These are phyloP conservation scores for Acleris laterana DNA, from an alignment of 2,888 invertebrate species.

Conservation along the genomic window DNA sequence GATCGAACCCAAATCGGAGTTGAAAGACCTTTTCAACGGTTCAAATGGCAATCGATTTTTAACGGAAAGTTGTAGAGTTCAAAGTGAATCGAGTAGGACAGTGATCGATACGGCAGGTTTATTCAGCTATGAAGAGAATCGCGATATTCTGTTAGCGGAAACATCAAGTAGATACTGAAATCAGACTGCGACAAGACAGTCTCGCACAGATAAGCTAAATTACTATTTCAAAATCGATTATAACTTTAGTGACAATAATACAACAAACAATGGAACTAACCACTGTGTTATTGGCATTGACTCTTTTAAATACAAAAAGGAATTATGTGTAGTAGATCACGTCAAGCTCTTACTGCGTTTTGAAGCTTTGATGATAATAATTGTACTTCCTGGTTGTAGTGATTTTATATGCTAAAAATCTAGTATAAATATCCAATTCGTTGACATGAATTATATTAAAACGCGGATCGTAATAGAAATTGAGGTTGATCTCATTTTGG, in stretches of 20 bases:
- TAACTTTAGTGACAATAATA: too few species aligned
- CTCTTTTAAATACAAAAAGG: not conserved
- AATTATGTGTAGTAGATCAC: too few species aligned
- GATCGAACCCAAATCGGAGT: constrained; percentile 32
- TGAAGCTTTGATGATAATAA: constrained; percentile 15
- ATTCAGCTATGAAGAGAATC: constrained; percentile 29
- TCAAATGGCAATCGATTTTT: constrained; percentile 38
- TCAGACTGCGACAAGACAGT: not conserved
- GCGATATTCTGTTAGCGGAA: constrained; percentile 17
- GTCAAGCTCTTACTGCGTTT: not conserved
- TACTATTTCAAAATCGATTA: too few species aligned
- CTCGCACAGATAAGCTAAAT: not conserved
- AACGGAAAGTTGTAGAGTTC: constrained; percentile 34
- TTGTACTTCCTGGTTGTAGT: constrained; percentile 25
- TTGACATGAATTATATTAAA: constrained; percentile 2
- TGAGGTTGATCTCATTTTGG: constrained; percentile 1
- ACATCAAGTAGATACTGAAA: constrained; percentile 18
- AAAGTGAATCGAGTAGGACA: constrained; percentile 38
- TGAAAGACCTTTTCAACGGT: constrained; percentile 37
- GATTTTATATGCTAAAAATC: not conserved
- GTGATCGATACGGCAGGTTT: constrained; percentile 42
- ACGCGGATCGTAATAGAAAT: not conserved
- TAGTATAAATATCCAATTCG: not conserved
- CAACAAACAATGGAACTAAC: too few species aligned
- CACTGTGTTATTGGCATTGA: not conserved